Evolutionary conservation across 2,888 invertebrate species (phyloP).

Genomic region (Cylloceria caligata): DNA sequence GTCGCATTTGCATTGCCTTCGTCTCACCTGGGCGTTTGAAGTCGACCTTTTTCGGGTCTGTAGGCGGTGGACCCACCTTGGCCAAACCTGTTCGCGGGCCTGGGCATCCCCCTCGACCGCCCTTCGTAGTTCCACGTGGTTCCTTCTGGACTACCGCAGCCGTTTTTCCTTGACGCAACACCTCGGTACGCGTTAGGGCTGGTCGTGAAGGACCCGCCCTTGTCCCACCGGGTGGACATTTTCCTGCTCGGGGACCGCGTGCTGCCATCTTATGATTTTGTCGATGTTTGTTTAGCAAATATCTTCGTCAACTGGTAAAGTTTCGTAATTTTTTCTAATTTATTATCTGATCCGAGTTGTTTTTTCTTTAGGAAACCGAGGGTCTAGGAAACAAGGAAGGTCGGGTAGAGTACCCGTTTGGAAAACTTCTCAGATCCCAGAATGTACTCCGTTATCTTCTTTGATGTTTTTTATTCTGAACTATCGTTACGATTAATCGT

Average conservation of each 20-base stretch:
- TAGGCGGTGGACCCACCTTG: slow-evolving; percentile 59
- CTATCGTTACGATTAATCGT: neutral
- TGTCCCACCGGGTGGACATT: slow-evolving; percentile 16
- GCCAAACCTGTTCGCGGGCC: slow-evolving; percentile 52
- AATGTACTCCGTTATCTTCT: neutral
- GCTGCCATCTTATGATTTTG: slow-evolving; percentile 55
- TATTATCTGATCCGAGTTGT: neutral
- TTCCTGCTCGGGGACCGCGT: slow-evolving; percentile 24
- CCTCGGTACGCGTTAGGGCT: slow-evolving; percentile 72
- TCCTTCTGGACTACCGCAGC: slow-evolving; percentile 69
- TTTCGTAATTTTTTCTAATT: neutral
- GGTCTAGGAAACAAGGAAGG: neutral
- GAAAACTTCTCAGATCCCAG: neutral
- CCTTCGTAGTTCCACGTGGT: neutral
- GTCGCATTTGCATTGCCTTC: slow-evolving; percentile 77
- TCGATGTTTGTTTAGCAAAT: neutral
- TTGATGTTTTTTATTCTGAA: neutral
- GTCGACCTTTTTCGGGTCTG: slow-evolving; percentile 75
- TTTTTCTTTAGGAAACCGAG: neutral
- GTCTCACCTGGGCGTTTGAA: slow-evolving; percentile 76
- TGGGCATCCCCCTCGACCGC: slow-evolving; percentile 13
- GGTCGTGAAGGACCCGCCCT: slow-evolving; percentile 46
- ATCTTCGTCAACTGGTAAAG: neutral
- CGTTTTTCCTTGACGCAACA: slow-evolving; percentile 73
- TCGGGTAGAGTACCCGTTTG: neutral